Base-by-base conservation (phyloP, 1,140 invertebrate genomes). In the Neotoxoptera formosana region DNA sequence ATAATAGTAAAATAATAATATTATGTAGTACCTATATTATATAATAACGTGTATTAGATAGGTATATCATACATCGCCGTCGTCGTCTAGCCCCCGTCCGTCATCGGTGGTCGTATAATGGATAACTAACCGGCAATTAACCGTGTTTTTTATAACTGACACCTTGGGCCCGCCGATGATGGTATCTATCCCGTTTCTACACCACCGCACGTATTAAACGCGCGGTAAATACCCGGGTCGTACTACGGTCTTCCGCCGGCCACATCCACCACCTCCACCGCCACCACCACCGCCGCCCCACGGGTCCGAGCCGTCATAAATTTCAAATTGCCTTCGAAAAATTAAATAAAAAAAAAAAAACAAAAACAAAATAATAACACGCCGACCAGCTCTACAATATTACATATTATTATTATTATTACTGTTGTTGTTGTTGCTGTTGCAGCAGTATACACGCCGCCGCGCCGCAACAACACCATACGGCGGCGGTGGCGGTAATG, bases 251-350 rank as follows among this genome's bases (percentile, higher is more conserved):
- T 36, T 41, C 21, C 83, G 41, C 36, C 36, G 36, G 83, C 83
- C 21, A 53, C 21, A 21, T 45, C 9, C 8, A 9, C 23, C 51
- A 53, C 56, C 56, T n/a, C n/a, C n/a, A n/a, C n/a, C n/a, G 4
- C 56, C 30, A 67, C 30, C 30, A 17, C 36, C 23, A 20, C 81
- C 17, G 87, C 20, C n/a, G 45, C 84, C 30, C 60, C n/a, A 76
- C 60, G 48, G 14, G 88, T 47, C 88, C 51, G 51, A 56, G 88
- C 88, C 88, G 51, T 89, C 88, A 53, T 89, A 89, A 89, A 89
- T 89, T 87, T 89, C 87, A n/a, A 91, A 91, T 91, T 45, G 90
- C 90, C 36, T 91, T 76, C 56, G 60, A 45, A 90, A 90, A 51
- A 60, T 60, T 45, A 90, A 90, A 60, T 60, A 90, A 25, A 25